Evolutionary conservation across 2,888 invertebrate species (phyloP), one percentile per base, ranked within the genome.

Genomic region (Caenorhabditis sp.): DNA sequence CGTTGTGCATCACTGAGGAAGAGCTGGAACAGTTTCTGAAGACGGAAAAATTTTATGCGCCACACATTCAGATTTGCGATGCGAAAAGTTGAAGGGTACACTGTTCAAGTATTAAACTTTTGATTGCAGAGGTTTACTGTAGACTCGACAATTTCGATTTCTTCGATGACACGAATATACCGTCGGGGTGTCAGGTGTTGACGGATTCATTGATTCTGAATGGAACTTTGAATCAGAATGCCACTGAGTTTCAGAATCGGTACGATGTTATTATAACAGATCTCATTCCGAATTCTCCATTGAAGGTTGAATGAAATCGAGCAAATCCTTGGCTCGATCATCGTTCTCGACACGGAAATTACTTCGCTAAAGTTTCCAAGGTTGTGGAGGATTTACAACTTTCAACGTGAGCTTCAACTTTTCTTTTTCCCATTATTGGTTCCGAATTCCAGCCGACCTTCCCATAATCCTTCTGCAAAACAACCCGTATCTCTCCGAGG

Each of bases 161-260:
- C 55, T 81, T 81, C 68, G 61, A 81, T 28, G 71, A 77, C 2
- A 62, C 50, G 8, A 81, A 70, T 40, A 62, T 81, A 13, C 40
- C 64, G 6, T 3, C 28, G 4, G 77, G 68, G 11, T 81, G 81
- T 22, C 67, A 81, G 22, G 50, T 81, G 61, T 24, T 82, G 22
- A 82, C 77, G 1, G 72, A 82, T 64, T 77, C 82, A 0, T 22
- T 82, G 22, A 71, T 82, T 47, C 28, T 82, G 20, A 82, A 82
- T 51, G 76, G 67, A 13, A 74, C 80, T 0, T 44, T 26, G 8
- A 44, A 62, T 9, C 20, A 37, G 0, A 71, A 71, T 50, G 18
- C 26, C n/a, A 68, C 55, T 1, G 71, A 68, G 11, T 67, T 81
- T 55, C 64, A 81, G 32, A 55, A 22, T 24, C 69, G 77, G 77